A percentile compares a stretch with the other conserved stretches of the same genome.
Conservation (phyloP, 2,113 vertebrate genomes). For the cat (Felis catus) region DNA sequence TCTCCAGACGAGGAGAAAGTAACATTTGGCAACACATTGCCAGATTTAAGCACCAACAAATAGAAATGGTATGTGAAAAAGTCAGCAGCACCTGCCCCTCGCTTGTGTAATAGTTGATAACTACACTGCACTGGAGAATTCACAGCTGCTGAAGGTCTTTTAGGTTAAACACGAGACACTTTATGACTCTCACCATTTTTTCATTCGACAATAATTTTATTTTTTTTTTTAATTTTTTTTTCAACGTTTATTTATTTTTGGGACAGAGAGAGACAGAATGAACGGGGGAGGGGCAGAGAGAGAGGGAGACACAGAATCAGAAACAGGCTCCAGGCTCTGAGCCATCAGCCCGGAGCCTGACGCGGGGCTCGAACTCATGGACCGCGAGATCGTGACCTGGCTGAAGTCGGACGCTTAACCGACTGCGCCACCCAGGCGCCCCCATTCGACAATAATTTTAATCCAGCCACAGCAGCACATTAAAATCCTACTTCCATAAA, state of each 20-base stretch:
- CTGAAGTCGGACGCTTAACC: too few relatives aligned
- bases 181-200: neutral
- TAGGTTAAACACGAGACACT: neutral
- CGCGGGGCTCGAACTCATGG: too few relatives aligned
- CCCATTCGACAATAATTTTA: conserved; percentile 10
- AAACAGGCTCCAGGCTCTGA: too few relatives aligned
- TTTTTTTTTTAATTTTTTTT: too few relatives aligned
- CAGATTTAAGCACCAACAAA: neutral
- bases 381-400: too few relatives aligned
- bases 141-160: neutral
- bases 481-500: conserved; percentile 31
- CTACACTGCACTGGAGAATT: neutral
- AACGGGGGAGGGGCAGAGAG: too few relatives aligned
- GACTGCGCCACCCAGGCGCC: too few relatives aligned
- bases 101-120: neutral
- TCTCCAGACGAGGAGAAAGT: conserved; percentile 33
- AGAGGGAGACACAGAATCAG: too few relatives aligned
- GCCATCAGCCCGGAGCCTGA: too few relatives aligned
- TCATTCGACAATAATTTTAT: conserved; percentile 15
- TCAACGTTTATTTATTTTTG: too few relatives aligned
- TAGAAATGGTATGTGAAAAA: neutral
- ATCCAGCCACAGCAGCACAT: neutral
- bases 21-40: conserved; percentile 25
- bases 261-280: too few relatives aligned
- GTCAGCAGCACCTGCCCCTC: neutral